These are phyloP conservation scores for Caenorhabditis doughertyi DNA, from an alignment of 2,888 invertebrate genomes.

Conservation along the genomic window DNA sequence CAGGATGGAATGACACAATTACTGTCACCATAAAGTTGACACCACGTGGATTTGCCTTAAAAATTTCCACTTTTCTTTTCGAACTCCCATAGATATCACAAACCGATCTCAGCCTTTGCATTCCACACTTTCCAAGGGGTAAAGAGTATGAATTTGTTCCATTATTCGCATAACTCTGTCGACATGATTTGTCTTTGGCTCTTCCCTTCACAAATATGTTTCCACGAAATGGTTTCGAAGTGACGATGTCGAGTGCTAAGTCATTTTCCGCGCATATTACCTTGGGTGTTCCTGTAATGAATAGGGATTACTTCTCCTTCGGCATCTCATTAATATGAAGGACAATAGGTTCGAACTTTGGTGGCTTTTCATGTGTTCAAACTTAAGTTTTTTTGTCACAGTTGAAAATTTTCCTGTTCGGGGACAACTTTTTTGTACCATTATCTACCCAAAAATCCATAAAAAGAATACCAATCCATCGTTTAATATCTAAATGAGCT, in stretches of 20 bases:
- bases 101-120: constrained; percentile 81
- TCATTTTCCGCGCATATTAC: constrained; percentile 82
- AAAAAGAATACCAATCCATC: no score
- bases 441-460: no score
- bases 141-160: constrained; percentile 80
- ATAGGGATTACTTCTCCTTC: not conserved
- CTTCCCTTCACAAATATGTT: constrained; percentile 82
- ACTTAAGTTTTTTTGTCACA: no score
- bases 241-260: constrained; percentile 81
- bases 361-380: no score
- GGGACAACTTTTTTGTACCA: no score
- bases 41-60: constrained; percentile 81
- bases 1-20: constrained; percentile 82
- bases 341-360: no score
- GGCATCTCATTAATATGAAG: no score
- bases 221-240: constrained; percentile 79
- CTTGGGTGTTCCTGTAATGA: constrained; percentile 78
- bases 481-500: no score
- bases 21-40: constrained; percentile 81
- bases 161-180: constrained; percentile 78
- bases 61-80: no score
- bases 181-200: constrained; percentile 80
- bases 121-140: constrained; percentile 82
- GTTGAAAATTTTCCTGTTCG: no score
- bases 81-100: no score